A percentile compares a stretch with the other conserved stretches of the same genome.
Conservation (phyloP, 2,113 vertebrate genomes). For the Bothrops jararaca region DNA sequence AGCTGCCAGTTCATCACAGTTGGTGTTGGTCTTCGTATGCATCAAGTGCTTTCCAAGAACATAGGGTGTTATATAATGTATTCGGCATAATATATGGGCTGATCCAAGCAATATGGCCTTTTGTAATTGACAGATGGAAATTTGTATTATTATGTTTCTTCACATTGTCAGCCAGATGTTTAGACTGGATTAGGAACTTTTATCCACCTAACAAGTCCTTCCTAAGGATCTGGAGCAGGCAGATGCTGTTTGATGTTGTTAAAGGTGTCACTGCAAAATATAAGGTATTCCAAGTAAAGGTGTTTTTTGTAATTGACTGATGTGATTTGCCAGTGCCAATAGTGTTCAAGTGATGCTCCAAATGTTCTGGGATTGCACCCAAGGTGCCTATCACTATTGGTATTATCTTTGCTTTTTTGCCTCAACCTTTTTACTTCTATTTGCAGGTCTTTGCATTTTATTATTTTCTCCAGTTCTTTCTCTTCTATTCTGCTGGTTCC, state of each 20-base stretch:
- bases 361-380: background rate
- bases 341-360: background rate
- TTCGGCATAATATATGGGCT: background rate
- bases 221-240: background rate
- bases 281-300: background rate
- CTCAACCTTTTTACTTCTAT: too few species aligned
- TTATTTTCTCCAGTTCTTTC: background rate
- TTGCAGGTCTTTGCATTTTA: background rate
- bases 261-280: background rate
- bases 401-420: too few species aligned
- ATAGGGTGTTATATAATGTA: background rate
- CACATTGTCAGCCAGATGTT: background rate
- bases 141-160: background rate
- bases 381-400: background rate
- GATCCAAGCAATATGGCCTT: background rate
- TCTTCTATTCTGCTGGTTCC: background rate
- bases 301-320: background rate
- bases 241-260: background rate
- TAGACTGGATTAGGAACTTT: background rate
- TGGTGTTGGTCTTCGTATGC: background rate
- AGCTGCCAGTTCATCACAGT: background rate
- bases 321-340: background rate
- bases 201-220: background rate
- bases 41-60: background rate
- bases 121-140: background rate